These are phyloP conservation scores for Pyrrhosoma nymphula DNA, from an alignment of 2,888 invertebrate species.

Conservation along the genomic window DNA sequence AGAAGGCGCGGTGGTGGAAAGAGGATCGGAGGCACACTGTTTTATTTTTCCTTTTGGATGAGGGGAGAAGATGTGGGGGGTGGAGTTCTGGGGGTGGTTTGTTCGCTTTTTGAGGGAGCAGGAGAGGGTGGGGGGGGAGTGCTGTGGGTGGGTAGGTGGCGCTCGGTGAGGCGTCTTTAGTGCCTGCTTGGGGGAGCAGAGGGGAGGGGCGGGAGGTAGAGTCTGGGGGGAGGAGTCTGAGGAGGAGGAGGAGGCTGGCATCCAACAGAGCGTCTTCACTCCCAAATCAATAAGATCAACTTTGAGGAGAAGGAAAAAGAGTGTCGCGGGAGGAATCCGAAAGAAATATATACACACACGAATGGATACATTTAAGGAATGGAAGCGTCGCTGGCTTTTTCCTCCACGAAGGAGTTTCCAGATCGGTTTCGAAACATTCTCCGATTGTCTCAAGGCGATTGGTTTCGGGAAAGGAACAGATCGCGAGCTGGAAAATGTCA, in stretches of 20 bases:
- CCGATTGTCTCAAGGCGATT: neutral
- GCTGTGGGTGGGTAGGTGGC: neutral
- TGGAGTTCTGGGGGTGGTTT: neutral
- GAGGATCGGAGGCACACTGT: neutral
- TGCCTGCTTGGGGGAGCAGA: neutral
- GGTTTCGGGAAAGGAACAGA: neutral
- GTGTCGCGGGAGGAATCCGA: constrained; percentile 44
- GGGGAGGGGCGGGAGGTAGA: neutral
- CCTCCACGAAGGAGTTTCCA: neutral
- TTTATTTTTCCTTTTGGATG: neutral
- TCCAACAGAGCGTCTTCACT: constrained; percentile 41
- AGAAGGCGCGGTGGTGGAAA: constrained; percentile 6
- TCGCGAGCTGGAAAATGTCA: neutral
- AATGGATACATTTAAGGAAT: neutral
- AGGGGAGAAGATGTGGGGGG: neutral
- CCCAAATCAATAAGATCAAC: constrained; percentile 66
- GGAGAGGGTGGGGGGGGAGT: neutral
- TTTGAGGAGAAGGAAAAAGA: constrained; percentile 46
- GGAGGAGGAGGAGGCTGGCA: neutral
- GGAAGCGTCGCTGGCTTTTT: neutral
- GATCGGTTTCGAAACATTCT: neutral
- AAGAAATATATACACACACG: constrained; percentile 39
- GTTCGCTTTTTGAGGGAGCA: neutral
- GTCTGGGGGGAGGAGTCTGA: neutral
- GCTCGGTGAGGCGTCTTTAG: neutral